Base-by-base conservation (phyloP, 1,140 invertebrate genomes). In the Chironomus tepperi region DNA sequence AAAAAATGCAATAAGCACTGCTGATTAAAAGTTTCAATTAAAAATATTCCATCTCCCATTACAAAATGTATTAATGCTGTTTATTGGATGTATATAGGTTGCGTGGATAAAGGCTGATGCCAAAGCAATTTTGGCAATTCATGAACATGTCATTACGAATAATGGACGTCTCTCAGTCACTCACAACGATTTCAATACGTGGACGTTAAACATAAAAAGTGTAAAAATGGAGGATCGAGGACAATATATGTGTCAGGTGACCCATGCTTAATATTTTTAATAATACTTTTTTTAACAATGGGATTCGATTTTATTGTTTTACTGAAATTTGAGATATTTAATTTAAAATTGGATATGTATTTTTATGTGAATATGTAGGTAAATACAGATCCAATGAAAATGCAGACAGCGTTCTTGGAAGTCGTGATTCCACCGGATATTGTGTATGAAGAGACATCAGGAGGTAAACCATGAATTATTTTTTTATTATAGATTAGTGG, bases 71-170 rank as follows among this genome's bases (percentile, higher is more conserved):
- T 34, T 34, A 34, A 34, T 34, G 24, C 24, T 34, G 24, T 47
- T n/a, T 47, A 47, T 47, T 15, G 16, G 47, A 7, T 57, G 3
- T 65, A 80, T 79, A 80, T 84, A 95, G 93, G 92, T 95, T 75
- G 93, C 93, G 75, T 96, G 94, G 94, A 93, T 95, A 83, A 95
- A 95, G 83, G 91, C 92, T 74, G 93, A 96, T 84, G 93, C 93
- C 65, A 95, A 96, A 83, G 93, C 93, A 74, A 91, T 96, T 79
- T 86, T 95, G 79, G 94, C 94, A 74, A 94, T 96, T 81, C 93
- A 96, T 83, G 93, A 94, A 80, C 90, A 94, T 81, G 93, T 96
- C 76, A 95, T 97, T 81, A 94, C 93, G 70, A 94, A 96, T 86
- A 94, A 94, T 84, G 90, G 90, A 74, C 85, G 92, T 78, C 86